Evolutionary conservation across 2,797 vertebrate genomes (phyloP), one percentile per base, ranked within the genome.

Genomic region (Jordanella pulchra): DNA sequence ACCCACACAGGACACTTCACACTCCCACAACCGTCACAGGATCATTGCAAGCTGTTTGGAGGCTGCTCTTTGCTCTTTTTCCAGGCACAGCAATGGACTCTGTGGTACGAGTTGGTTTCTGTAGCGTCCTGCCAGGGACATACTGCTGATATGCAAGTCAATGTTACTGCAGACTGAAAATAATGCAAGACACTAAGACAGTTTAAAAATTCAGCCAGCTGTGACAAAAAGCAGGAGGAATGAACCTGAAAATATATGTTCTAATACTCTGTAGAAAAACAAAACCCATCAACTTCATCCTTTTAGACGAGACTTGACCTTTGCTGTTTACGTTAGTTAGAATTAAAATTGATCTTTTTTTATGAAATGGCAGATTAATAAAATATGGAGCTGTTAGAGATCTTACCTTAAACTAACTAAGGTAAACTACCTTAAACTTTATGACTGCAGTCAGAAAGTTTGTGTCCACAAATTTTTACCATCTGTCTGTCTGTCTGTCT

Each of bases 1-100:
- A 73, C 63, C 63, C 56, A 76, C 80, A 67, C 53, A 69, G 23
- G 54, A 53, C 72, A 50, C 75, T 51, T 78, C 2, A 10, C n/a
- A 53, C 54, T 65, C 68, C 45, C 0, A 23, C 72, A 77, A 72
- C 65, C 83, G 77, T 72, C 60, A 54, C 76, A 76, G 56, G 47
- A 73, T 72, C 69, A 69, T 35, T n/a, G 64, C 76, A 84, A 84
- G 79, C 83, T 84, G 84, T 79, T 80, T 13, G 1, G 63, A 50
- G 71, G 45, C 45, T 77, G 1, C 0, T 72, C 72, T 71, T 71
- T 48, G 27, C 32, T 60, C 39, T 42, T 39, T 56, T 71, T 72
- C 13, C 45, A 72, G 60, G 45, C 28, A 4, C 77, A 79, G 77
- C 25, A 0, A 35, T 58, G 69, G 56, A 74, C 69, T 68, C 55